phyloP scores from a whole-genome alignment of 2,888 invertebrate genomes.

The Halocaridina rubra region DNA sequence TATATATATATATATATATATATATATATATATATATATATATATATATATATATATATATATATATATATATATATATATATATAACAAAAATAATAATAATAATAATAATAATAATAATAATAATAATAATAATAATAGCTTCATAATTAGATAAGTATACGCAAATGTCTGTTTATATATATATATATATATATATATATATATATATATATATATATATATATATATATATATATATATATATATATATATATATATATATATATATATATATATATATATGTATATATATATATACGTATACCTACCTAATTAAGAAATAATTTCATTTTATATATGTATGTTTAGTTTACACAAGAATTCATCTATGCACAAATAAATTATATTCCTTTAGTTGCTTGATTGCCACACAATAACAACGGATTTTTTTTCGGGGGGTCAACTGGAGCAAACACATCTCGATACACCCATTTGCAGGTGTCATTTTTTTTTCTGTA shows the following conservation, averaged over 20 bases:
- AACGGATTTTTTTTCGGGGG: no score
- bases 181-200: not conserved
- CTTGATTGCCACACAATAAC: no score
- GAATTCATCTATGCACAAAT: no score
- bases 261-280: not conserved
- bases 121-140: not conserved
- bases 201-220: not conserved
- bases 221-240: not conserved
- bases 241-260: not conserved
- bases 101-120: not conserved
- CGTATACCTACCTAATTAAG: no score
- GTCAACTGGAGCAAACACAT: no score
- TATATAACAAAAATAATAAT: not conserved
- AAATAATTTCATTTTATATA: no score
- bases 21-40: not conserved
- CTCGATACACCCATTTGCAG: no score
- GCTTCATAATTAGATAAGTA: not conserved
- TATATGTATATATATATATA: not conserved
- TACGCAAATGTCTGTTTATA: not conserved
- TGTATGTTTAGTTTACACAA: no score
- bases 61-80: not conserved
- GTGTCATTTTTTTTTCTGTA: no score
- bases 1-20: not conserved
- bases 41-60: not conserved
- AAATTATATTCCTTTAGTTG: no score